phyloP scores from a whole-genome alignment of 2,888 invertebrate species.

The Lepidocyrtoides sp. region DNA sequence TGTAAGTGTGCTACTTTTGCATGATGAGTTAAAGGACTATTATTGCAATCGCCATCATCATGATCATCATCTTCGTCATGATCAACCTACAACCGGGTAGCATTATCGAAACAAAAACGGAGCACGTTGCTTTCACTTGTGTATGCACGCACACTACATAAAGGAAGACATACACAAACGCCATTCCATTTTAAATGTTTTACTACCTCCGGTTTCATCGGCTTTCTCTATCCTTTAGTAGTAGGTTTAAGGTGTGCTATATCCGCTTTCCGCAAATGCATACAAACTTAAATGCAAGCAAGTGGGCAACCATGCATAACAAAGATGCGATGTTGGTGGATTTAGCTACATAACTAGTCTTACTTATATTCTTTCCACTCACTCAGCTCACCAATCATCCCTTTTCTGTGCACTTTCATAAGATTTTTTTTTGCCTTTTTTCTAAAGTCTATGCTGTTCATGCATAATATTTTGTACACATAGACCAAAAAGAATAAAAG shows the following conservation, averaged over 20 bases:
- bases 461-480: conserved; percentile 59
- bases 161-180: conserved; percentile 36
- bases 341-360: conserved; percentile 26
- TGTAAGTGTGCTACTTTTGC: conserved; percentile 8
- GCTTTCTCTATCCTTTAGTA: conserved; percentile 31
- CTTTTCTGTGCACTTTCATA: conserved; percentile 6
- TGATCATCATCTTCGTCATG: conserved; percentile 4
- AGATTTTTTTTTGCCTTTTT: conserved; percentile 17
- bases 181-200: conserved; percentile 61
- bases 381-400: conserved; percentile 61
- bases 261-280: neutral
- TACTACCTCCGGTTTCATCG: conserved; percentile 56
- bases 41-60: neutral
- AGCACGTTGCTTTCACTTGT: neutral
- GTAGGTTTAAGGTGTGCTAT: neutral
- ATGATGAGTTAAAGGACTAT: conserved; percentile 25
- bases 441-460: neutral
- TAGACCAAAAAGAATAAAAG: conserved; percentile 23
- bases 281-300: no score
- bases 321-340: conserved; percentile 5
- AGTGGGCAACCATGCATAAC: conserved; percentile 25
- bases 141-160: neutral
- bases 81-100: neutral
- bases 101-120: neutral
- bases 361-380: conserved; percentile 45